Conservation (phyloP, 2,888 invertebrate species). For the Melinaea marsaeus region DNA sequence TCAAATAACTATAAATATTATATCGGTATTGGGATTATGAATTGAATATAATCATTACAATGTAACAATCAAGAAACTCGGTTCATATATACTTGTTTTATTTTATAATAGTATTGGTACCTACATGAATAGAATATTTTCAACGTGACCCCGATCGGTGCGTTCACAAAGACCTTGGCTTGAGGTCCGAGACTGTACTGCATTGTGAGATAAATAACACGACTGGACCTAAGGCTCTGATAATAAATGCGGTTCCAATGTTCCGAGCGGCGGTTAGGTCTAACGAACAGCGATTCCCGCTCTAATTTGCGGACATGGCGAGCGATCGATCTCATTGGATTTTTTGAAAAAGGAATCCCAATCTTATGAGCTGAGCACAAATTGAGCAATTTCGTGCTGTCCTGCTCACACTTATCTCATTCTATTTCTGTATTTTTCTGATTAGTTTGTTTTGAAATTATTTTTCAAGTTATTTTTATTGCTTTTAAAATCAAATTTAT, state of each 20-base stretch:
- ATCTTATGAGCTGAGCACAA: slow-evolving; percentile 67
- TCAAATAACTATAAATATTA: neutral
- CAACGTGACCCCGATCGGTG: slow-evolving; percentile 26
- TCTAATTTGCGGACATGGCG: slow-evolving; percentile 76
- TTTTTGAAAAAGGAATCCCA: slow-evolving; percentile 70
- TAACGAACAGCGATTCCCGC: slow-evolving; percentile 75
- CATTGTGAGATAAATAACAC: slow-evolving; percentile 54
- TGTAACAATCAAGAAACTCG: too few relatives aligned
- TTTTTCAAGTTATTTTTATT: too few relatives aligned
- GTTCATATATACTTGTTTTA: too few relatives aligned
- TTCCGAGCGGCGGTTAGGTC: slow-evolving; percentile 40
- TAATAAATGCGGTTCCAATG: slow-evolving; percentile 36
- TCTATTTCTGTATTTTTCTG: slow-evolving; percentile 26
- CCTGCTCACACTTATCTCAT: slow-evolving; percentile 47
- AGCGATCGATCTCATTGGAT: slow-evolving; percentile 76
- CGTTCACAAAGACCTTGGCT: slow-evolving; percentile 39
- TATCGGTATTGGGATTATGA: neutral
- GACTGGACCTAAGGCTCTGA: slow-evolving; percentile 25
- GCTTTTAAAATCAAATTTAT: too few relatives aligned
- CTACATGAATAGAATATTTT: too few relatives aligned
- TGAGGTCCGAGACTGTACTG: slow-evolving; percentile 56
- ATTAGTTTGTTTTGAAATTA: too few relatives aligned
- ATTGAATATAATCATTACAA: too few relatives aligned
- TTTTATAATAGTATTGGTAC: too few relatives aligned
- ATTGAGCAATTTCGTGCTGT: slow-evolving; percentile 73